phyloP scores from a whole-genome alignment of 2,888 invertebrate genomes.

The Drosophila rellima region DNA sequence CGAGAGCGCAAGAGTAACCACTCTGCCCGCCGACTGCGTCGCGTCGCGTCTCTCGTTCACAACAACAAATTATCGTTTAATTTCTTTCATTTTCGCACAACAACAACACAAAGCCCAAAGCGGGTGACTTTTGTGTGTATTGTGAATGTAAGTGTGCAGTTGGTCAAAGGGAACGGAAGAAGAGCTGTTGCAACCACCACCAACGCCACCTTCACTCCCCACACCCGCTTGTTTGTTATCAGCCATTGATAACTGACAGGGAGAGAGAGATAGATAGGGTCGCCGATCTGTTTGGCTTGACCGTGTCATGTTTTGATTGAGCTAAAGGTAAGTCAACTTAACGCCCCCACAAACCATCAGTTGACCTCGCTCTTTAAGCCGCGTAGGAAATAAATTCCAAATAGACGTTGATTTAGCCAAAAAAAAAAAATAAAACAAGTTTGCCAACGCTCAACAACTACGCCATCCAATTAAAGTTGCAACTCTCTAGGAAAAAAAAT shows the following conservation, averaged over 20 bases:
- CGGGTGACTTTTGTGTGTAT: conserved; percentile 66
- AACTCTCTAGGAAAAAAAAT: conserved; percentile 30
- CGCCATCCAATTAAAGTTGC: conserved; percentile 68
- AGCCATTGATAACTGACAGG: conserved; percentile 45
- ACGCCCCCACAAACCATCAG: conserved; percentile 26
- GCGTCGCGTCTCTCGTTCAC: conserved; percentile 49
- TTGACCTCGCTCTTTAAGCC: conserved; percentile 58
- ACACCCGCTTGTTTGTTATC: conserved; percentile 41
- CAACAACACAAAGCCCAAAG: conserved; percentile 44
- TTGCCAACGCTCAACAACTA: conserved; percentile 69
- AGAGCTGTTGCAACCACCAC: conserved; percentile 23
- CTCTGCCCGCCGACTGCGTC: conserved; percentile 31
- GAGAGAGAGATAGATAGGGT: conserved; percentile 16
- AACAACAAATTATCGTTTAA: conserved; percentile 77
- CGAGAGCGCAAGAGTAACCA: conserved; percentile 32
- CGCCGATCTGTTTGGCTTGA: conserved; percentile 26
- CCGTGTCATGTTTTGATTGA: conserved; percentile 47
- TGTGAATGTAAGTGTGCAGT: conserved; percentile 18
- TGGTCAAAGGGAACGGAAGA: conserved; percentile 23
- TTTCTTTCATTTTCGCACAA: conserved; percentile 73
- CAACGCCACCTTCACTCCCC: conserved; percentile 22
- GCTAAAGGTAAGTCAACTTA: conserved; percentile 65
- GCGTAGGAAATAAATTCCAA: conserved; percentile 62
- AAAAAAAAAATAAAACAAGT: conserved; percentile 65
- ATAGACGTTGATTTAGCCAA: conserved; percentile 40